phyloP scores from a whole-genome alignment of 2,797 vertebrate species.

The Enteromius unitaeniatus region DNA sequence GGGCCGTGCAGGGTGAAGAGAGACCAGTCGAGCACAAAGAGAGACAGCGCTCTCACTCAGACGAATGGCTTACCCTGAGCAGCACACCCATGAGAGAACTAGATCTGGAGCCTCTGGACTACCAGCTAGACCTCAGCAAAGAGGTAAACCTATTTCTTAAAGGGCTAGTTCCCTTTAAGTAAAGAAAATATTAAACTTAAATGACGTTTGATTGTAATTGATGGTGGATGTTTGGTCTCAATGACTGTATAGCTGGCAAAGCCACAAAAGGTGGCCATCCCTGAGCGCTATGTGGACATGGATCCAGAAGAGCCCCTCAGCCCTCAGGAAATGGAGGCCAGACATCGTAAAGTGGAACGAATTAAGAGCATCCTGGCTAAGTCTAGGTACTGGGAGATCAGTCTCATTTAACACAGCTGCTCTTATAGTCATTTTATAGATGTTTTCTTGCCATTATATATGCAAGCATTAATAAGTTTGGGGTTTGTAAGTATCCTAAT shows the following conservation, averaged over 20 bases:
- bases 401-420: neutral
- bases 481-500: neutral
- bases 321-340: slow-evolving; percentile 89
- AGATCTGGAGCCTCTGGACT: slow-evolving; percentile 91
- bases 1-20: slow-evolving; percentile 88
- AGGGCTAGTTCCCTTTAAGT: neutral
- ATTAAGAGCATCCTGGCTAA: slow-evolving; percentile 94
- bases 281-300: slow-evolving; percentile 91
- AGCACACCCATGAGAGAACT: slow-evolving; percentile 79
- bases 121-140: slow-evolving; percentile 92
- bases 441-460: neutral
- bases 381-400: slow-evolving; percentile 83
- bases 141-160: slow-evolving; percentile 78
- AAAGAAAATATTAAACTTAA: neutral
- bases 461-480: neutral
- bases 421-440: slow-evolving; percentile 3
- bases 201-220: neutral
- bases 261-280: slow-evolving; percentile 93
- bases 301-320: slow-evolving; percentile 92
- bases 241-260: slow-evolving; percentile 83
- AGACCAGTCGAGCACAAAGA: slow-evolving; percentile 83
- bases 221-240: slow-evolving; percentile 10
- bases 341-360: slow-evolving; percentile 91
- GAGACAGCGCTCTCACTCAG: slow-evolving; percentile 85
- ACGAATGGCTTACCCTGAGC: slow-evolving; percentile 88